Evolutionary conservation across 2,888 invertebrate species (phyloP).

Genomic region (Nymphalis polychloros): DNA sequence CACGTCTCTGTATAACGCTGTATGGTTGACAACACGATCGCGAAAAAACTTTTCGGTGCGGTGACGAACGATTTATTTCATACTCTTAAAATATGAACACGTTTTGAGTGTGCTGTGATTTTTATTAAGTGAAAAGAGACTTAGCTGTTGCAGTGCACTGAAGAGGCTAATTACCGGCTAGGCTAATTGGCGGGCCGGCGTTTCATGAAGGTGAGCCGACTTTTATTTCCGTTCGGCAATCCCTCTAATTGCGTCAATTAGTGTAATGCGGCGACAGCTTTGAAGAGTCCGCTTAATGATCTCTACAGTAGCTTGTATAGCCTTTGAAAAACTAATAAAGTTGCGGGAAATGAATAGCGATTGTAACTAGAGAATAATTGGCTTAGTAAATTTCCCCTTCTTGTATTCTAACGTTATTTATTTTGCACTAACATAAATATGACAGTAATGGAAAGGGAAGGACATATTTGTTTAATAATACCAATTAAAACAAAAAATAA

Average conservation of each 20-base stretch:
- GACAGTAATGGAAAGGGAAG: neutral
- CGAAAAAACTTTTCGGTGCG: constrained; percentile 77
- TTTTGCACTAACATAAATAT: constrained; percentile 5
- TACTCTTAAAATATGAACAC: constrained; percentile 59
- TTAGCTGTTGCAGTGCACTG: constrained; percentile 59
- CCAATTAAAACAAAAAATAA: neutral
- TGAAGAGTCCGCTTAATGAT: constrained; percentile 77
- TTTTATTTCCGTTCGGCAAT: constrained; percentile 82
- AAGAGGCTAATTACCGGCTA: constrained; percentile 77
- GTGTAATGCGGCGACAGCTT: constrained; percentile 81
- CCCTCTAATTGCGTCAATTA: constrained; percentile 82
- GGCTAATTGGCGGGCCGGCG: constrained; percentile 79
- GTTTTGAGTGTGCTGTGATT: constrained; percentile 64
- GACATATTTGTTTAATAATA: constrained; percentile 1
- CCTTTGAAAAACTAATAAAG: constrained; percentile 62
- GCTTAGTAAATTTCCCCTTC: constrained; percentile 17
- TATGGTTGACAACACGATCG: constrained; percentile 56
- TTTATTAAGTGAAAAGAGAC: constrained; percentile 63
- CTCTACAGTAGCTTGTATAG: constrained; percentile 55
- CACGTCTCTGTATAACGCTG: constrained; percentile 51
- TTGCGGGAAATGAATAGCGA: constrained; percentile 39
- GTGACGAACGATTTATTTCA: constrained; percentile 49
- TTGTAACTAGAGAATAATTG: constrained; percentile 27
- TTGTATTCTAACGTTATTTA: constrained; percentile 6
- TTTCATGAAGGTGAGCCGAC: constrained; percentile 81